Percentiles rank a stretch among this genome's conserved stretches.
Conservation (phyloP, 2,888 invertebrate genomes). For the Myopa tessellatipennis region DNA sequence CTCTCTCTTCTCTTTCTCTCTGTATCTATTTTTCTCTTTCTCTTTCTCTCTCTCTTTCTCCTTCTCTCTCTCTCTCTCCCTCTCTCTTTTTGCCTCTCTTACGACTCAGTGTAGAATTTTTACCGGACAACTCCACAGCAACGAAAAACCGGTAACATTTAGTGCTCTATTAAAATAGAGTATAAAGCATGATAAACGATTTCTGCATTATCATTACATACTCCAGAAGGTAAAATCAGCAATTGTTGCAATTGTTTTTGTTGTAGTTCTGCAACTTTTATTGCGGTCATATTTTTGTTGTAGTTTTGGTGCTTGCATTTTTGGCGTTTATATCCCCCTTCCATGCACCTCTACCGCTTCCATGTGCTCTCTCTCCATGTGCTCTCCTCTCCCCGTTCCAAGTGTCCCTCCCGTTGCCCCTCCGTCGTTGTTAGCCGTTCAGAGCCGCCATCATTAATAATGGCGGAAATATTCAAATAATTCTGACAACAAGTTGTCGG, state of each 20-base stretch:
- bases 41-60: too few species aligned
- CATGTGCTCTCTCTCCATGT: too few species aligned
- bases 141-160: neutral
- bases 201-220: neutral
- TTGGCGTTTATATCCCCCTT: too few species aligned
- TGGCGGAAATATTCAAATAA: slow-evolving; percentile 40
- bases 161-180: neutral
- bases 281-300: slow-evolving; percentile 27
- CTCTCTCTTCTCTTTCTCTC: too few species aligned
- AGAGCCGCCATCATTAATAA: slow-evolving; percentile 3
- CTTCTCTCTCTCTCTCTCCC: too few species aligned
- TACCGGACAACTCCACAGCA: neutral
- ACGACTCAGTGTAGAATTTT: neutral
- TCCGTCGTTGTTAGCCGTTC: neutral
- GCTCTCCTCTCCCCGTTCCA: too few species aligned
- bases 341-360: too few species aligned
- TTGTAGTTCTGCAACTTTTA: slow-evolving; percentile 19
- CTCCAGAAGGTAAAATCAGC: neutral
- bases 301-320: neutral
- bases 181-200: neutral
- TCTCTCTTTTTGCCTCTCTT: too few species aligned
- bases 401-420: too few species aligned
- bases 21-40: too few species aligned
- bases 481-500: slow-evolving; percentile 39
- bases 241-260: neutral